Evolutionary conservation across 2,113 vertebrate genomes (phyloP).

Genomic region (Bubalus kerabau): DNA sequence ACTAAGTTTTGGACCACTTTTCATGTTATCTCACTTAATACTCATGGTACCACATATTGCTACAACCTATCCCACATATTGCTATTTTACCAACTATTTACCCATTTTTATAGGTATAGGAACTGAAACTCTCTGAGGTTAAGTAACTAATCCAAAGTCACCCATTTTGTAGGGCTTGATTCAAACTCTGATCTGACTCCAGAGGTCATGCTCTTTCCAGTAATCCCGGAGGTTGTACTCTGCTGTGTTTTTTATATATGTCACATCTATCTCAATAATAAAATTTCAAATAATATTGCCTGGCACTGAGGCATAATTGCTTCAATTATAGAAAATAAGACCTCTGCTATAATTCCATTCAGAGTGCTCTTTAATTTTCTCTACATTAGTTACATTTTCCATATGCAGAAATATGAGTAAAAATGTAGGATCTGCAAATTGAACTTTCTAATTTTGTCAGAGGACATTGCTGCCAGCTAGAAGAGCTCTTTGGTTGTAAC

Average conservation of each 20-base stretch:
- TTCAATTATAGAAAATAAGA: not conserved
- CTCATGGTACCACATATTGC: not conserved
- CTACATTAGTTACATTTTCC: not conserved
- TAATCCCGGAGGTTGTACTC: fast-evolving
- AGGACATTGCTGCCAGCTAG: not conserved
- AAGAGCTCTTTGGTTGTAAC: not conserved
- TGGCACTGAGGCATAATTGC: not conserved
- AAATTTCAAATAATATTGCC: not conserved
- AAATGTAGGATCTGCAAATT: not conserved
- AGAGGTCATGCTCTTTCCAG: not conserved
- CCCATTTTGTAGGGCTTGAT: not conserved
- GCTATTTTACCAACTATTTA: not conserved
- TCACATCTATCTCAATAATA: not conserved
- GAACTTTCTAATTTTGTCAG: not conserved
- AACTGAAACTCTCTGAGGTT: not conserved
- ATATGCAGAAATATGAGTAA: not conserved
- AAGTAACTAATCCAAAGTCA: not conserved
- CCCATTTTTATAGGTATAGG: not conserved
- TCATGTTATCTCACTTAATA: not conserved
- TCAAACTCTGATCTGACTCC: not conserved
- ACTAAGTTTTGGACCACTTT: not conserved
- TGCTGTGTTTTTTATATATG: not conserved
- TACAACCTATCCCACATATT: not conserved
- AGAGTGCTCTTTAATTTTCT: not conserved
- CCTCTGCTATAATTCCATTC: not conserved